phyloP scores from a whole-genome alignment of 1,140 invertebrate genomes.

The Sogatella furcifera region DNA sequence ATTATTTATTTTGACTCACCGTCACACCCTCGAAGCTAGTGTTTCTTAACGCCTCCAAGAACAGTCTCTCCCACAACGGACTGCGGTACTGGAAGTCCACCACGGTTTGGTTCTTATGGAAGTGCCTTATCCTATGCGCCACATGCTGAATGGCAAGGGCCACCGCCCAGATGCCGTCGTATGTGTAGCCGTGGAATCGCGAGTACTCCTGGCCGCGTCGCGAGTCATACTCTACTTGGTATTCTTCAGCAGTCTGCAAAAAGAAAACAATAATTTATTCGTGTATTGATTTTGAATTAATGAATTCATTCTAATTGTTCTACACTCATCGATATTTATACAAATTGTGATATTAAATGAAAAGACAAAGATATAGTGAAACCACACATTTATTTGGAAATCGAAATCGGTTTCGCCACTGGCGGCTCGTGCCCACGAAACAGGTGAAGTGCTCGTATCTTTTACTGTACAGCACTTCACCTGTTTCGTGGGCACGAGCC shows the following conservation, averaged over 20 bases:
- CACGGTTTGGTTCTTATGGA: constrained; percentile 57
- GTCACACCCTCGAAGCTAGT: constrained; percentile 91
- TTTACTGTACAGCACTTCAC: too few relatives aligned
- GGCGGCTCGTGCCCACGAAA: too few relatives aligned
- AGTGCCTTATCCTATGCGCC: constrained; percentile 49
- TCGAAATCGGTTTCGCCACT: too few relatives aligned
- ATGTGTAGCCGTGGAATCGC: constrained; percentile 92
- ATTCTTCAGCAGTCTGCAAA: constrained; percentile 75
- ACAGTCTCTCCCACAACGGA: constrained; percentile 75
- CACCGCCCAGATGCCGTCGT: constrained; percentile 95
- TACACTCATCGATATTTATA: too few relatives aligned
- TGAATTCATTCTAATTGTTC: too few relatives aligned
- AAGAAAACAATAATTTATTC: too few relatives aligned
- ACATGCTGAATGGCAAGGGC: constrained; percentile 84
- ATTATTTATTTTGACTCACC: constrained; percentile 41
- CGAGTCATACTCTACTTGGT: constrained; percentile 71
- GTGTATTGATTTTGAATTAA: too few relatives aligned
- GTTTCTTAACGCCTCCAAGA: constrained; percentile 76
- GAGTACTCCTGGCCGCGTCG: constrained; percentile 73
- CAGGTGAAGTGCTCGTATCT: too few relatives aligned
- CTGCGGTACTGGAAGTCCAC: constrained; percentile 74
- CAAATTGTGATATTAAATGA: too few relatives aligned
- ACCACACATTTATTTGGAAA: too few relatives aligned
- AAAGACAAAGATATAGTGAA: too few relatives aligned
- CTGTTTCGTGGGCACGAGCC: too few relatives aligned